phyloP scores from a whole-genome alignment of 2,113 vertebrate genomes.

The Nibea albiflora region DNA sequence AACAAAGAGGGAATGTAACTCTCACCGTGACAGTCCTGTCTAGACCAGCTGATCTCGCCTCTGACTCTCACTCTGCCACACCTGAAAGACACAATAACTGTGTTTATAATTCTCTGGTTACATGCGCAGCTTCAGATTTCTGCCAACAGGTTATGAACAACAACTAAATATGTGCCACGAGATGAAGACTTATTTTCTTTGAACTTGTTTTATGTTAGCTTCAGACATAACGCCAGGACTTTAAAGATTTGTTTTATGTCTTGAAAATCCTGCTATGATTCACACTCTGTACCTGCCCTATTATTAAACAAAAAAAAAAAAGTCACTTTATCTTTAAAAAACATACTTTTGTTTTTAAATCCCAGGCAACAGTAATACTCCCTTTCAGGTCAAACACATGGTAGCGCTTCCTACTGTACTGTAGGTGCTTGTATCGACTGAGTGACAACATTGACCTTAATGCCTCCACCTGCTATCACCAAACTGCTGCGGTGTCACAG shows the following conservation, averaged over 20 bases:
- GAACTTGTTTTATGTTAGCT: neutral
- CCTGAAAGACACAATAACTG: conserved; percentile 52
- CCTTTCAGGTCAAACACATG: neutral
- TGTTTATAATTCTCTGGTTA: conserved; percentile 43
- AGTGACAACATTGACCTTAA: conserved; percentile 23
- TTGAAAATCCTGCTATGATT: neutral
- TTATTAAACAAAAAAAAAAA: conserved; percentile 3
- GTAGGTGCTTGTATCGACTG: neutral
- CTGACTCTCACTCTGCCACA: conserved; percentile 37
- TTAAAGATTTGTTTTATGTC: neutral
- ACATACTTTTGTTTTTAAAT: neutral
- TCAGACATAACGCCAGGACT: conserved; percentile 13
- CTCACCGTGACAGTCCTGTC: conserved; percentile 52
- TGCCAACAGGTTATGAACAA: conserved; percentile 21
- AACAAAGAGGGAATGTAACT: conserved; percentile 42
- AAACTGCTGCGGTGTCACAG: neutral
- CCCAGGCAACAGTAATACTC: neutral
- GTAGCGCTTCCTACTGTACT: neutral
- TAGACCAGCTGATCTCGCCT: conserved; percentile 32
- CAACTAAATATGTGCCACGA: neutral
- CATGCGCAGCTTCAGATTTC: conserved; percentile 31
- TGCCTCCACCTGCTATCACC: conserved; percentile 3
- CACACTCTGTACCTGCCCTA: neutral
- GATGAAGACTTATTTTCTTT: neutral
- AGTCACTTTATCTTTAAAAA: neutral